These are phyloP conservation scores for Mythimna vitellina DNA, from an alignment of 2,888 invertebrate species.

Conservation along the genomic window DNA sequence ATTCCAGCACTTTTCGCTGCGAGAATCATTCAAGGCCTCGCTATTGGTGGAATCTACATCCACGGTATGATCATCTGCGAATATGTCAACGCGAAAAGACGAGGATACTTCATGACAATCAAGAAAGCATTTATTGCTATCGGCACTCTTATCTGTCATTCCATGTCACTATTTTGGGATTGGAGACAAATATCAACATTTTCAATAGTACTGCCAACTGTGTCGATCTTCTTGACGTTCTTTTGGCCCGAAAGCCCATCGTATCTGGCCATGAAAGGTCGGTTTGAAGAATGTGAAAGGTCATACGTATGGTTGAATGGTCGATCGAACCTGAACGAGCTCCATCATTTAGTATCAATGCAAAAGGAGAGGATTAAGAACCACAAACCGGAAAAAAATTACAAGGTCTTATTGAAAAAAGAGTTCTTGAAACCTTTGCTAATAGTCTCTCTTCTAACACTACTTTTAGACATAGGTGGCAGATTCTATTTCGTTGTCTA, in stretches of 20 bases:
- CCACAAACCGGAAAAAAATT: slow-evolving; percentile 25
- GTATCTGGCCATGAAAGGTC: slow-evolving; percentile 71
- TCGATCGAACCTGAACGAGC: slow-evolving; percentile 62
- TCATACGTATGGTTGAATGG: slow-evolving; percentile 71
- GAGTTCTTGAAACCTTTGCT: slow-evolving; percentile 71
- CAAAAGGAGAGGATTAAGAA: slow-evolving; percentile 56
- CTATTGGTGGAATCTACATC: slow-evolving; percentile 68
- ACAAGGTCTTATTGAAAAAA: slow-evolving; percentile 57
- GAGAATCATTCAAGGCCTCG: slow-evolving; percentile 70
- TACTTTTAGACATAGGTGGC: slow-evolving; percentile 70
- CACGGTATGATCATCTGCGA: slow-evolving; percentile 69
- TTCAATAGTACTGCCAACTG: slow-evolving; percentile 47
- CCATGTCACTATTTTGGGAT: slow-evolving; percentile 62
- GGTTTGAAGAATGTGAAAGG: slow-evolving; percentile 68
- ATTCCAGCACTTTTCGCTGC: slow-evolving; percentile 65
- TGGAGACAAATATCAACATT: slow-evolving; percentile 72
- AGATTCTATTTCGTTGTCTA: slow-evolving; percentile 71
- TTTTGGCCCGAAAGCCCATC: slow-evolving; percentile 77
- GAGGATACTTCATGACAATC: slow-evolving; percentile 71
- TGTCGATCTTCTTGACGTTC: slow-evolving; percentile 60
- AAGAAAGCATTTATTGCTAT: slow-evolving; percentile 64
- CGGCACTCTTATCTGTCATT: slow-evolving; percentile 71
- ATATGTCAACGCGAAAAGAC: slow-evolving; percentile 68
- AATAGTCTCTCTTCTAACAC: slow-evolving; percentile 64
- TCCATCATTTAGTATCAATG: slow-evolving; percentile 61